Evolutionary conservation across 2,797 vertebrate genomes (phyloP).

Genomic region (Sebastes diaconus): DNA sequence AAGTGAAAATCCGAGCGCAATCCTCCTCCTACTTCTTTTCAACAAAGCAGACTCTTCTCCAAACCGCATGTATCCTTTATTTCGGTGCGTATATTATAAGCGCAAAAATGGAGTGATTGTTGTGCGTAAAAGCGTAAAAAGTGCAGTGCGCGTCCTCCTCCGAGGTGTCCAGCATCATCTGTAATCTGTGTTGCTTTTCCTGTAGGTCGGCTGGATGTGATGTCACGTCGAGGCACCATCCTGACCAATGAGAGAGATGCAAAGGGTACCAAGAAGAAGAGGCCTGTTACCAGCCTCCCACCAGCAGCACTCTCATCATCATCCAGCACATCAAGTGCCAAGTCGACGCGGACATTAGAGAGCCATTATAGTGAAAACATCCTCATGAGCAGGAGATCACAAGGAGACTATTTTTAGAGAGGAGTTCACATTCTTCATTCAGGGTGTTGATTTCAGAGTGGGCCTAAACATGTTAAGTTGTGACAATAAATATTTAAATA

Average conservation of each 20-base stretch:
- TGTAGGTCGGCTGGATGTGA: slow-evolving; percentile 78
- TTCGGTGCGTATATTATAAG: background rate
- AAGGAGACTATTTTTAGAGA: background rate
- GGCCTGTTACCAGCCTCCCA: slow-evolving; percentile 46
- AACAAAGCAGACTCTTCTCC: background rate
- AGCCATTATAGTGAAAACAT: slow-evolving; percentile 19
- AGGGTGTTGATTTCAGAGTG: background rate
- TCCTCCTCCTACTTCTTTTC: slow-evolving; percentile 20
- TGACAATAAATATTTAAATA: background rate
- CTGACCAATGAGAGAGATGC: slow-evolving; percentile 77
- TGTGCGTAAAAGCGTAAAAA: slow-evolving; percentile 31
- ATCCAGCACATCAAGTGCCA: slow-evolving; percentile 32
- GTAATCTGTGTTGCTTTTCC: slow-evolving; percentile 68
- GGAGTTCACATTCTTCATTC: background rate
- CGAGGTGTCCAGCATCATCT: slow-evolving; percentile 76
- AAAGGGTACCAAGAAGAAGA: slow-evolving; percentile 42
- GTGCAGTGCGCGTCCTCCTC: slow-evolving; percentile 51
- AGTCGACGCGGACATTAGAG: slow-evolving; percentile 23
- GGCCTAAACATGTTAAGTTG: background rate
- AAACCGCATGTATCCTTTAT: slow-evolving; percentile 31
- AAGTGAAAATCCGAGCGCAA: slow-evolving; percentile 4
- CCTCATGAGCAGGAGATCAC: background rate
- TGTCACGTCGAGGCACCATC: slow-evolving; percentile 73
- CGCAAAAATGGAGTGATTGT: background rate
- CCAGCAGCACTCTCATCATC: slow-evolving; percentile 47